Evolutionary conservation across 1,140 invertebrate genomes (phyloP).

Genomic region (Drosophila ohnishii): DNA sequence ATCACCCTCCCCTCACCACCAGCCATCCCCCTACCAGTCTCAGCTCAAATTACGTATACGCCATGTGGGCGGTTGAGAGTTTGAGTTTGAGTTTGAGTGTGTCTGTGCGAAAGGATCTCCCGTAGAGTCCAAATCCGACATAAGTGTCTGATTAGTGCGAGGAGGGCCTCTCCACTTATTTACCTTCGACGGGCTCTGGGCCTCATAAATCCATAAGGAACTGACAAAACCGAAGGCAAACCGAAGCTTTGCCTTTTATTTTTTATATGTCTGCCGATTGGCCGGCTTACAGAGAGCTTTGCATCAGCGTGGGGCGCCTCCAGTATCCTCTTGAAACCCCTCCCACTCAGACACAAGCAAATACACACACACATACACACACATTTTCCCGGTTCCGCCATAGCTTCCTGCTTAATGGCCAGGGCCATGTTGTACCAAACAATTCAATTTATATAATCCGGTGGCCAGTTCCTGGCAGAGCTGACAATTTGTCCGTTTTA

Average conservation of each 20-base stretch:
- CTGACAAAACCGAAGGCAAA: constrained; percentile 30
- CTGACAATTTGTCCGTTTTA: constrained; percentile 8
- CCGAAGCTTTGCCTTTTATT: constrained; percentile 1
- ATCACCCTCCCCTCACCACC: background rate
- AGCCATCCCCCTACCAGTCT: background rate
- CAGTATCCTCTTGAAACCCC: too few relatives aligned
- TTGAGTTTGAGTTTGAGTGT: background rate
- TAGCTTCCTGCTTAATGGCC: constrained; percentile 56
- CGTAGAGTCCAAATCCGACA: constrained; percentile 29
- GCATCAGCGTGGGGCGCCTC: constrained; percentile 11
- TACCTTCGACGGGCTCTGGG: constrained; percentile 28
- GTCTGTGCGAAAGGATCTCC: constrained; percentile 2
- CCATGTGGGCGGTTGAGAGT: background rate
- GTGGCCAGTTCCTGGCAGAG: constrained; percentile 37
- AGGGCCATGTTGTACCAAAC: constrained; percentile 57
- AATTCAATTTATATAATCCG: constrained; percentile 79
- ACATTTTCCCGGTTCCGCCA: background rate
- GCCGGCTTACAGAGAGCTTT: constrained; percentile 38
- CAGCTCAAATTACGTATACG: constrained; percentile 29
- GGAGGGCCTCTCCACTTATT: constrained; percentile 29
- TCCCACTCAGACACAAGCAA: constrained; percentile 1
- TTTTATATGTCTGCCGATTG: constrained; percentile 45
- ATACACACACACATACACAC: constrained; percentile 11
- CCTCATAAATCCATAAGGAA: constrained; percentile 49
- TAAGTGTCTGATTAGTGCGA: constrained; percentile 49